Percentiles rank a stretch among this genome's conserved stretches.
phyloP scores from a whole-genome alignment of 2,888 invertebrate species.

The Odiellus spinosus region DNA sequence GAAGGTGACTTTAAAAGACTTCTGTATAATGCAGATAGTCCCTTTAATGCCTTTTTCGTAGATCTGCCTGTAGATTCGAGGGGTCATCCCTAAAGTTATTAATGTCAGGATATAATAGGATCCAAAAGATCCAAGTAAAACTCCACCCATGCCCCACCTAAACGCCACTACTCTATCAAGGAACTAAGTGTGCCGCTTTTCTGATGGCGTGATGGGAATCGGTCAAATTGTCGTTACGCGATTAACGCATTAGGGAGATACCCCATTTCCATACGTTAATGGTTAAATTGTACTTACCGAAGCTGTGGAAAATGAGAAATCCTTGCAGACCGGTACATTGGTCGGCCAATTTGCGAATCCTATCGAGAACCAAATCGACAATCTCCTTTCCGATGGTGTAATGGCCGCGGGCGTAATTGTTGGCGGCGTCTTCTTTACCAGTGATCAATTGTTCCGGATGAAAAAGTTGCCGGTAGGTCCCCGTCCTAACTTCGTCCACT shows the following conservation, averaged over 20 bases:
- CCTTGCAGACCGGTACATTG: slow-evolving; percentile 26
- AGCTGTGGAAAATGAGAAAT: slow-evolving; percentile 26
- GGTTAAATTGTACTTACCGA: slow-evolving; percentile 49
- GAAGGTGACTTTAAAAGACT: no score
- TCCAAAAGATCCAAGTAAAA: no score
- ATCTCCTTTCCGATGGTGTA: slow-evolving; percentile 60
- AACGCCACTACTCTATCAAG: background rate
- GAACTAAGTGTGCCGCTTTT: slow-evolving; percentile 60
- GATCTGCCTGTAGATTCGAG: no score
- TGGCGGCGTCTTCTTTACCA: slow-evolving; percentile 33
- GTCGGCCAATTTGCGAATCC: slow-evolving; percentile 25
- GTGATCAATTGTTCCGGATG: slow-evolving; percentile 29
- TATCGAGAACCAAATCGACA: slow-evolving; percentile 51
- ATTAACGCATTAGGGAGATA: slow-evolving; percentile 64
- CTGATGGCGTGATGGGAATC: slow-evolving; percentile 80
- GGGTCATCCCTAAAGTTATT: no score
- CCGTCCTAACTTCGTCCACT: slow-evolving; percentile 38
- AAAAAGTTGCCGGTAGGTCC: slow-evolving; percentile 31
- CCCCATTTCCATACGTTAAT: slow-evolving; percentile 78
- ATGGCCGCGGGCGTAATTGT: slow-evolving; percentile 39
- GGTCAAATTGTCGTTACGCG: slow-evolving; percentile 72
- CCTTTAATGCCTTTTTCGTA: no score
- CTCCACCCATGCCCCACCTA: no score
- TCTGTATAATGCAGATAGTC: no score
- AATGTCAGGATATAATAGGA: no score